Base-by-base conservation (phyloP, 2,797 vertebrate species). In the Avahi laniger region DNA sequence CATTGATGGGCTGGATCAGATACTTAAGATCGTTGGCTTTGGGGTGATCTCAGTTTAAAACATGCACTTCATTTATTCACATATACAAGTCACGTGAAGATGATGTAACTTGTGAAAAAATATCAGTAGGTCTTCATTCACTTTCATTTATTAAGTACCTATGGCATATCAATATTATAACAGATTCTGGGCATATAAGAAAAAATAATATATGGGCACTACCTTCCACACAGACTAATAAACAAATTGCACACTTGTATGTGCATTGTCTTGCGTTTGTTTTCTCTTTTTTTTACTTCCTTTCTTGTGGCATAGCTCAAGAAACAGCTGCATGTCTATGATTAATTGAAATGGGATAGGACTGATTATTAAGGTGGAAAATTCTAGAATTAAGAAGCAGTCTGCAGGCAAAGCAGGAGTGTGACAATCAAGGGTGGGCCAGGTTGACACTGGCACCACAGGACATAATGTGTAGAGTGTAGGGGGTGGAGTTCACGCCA, bases 311-410 rank as follows among this genome's bases (percentile, higher is more conserved):
- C 63, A 59, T 46, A 70, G 26, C 33, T 96, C 57, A 95, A 63
- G 59, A 82, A 83, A 75, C n/a, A 96, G 67, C 63, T 82, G 41
- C 4, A 46, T 20, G 20, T 79, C 63, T 65, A 14, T 79, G 78
- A 86, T 91, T 35, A 65, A 72, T n/a, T 50, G 48, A 83, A 76
- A 72, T 87, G 18, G 28, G 17, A 24, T 65, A 61, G 18, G 28
- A 52, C 38, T 87, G 80, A 84, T 83, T 83, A 67, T 70, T 96
- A 96, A 83, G 48, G 65, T 11, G 63, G 76, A 80, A 96, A 87
- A 89, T 91, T 38, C 81, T 91, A 67, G 65, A 95, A 84, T 92
- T 76, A 65, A 22, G 52, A 57, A 89, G 41, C n/a, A 59, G 17
- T 63, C 89, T 82, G 20, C 22, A 63, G 33, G 52, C 41, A 95